Conservation (phyloP, 2,113 vertebrate genomes). For the Chiloscyllium plagiosum region DNA sequence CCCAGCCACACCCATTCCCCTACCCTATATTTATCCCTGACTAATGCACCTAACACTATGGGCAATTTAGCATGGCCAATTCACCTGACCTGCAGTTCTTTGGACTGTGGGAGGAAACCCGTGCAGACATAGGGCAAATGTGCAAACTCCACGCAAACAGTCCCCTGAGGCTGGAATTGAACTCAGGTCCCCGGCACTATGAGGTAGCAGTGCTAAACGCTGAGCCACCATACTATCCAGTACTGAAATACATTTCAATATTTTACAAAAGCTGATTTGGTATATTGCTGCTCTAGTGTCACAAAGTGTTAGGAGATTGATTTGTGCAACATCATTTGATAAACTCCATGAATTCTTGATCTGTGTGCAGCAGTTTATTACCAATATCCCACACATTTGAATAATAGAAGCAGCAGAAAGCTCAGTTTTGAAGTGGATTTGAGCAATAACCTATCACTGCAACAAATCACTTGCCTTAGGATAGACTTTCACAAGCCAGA, state of each 20-base stretch:
- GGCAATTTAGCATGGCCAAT: too few species aligned
- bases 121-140: too few species aligned
- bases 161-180: too few species aligned
- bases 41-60: too few species aligned
- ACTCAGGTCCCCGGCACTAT: too few species aligned
- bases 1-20: too few species aligned
- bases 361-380: not conserved
- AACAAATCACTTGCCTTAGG: not conserved
- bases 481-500: not conserved
- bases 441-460: not conserved
- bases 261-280: not conserved
- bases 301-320: not conserved
- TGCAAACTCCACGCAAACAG: too few species aligned
- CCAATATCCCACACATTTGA: not conserved
- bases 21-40: too few species aligned
- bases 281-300: not conserved
- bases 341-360: not conserved
- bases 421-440: not conserved
- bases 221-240: too few species aligned
- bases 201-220: too few species aligned
- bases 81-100: too few species aligned
- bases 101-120: too few species aligned
- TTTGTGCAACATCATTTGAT: not conserved
- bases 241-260: not conserved
- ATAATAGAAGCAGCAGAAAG: not conserved